Base-by-base conservation (phyloP, 2,888 invertebrate genomes). In the Ametastegia equiseti region DNA sequence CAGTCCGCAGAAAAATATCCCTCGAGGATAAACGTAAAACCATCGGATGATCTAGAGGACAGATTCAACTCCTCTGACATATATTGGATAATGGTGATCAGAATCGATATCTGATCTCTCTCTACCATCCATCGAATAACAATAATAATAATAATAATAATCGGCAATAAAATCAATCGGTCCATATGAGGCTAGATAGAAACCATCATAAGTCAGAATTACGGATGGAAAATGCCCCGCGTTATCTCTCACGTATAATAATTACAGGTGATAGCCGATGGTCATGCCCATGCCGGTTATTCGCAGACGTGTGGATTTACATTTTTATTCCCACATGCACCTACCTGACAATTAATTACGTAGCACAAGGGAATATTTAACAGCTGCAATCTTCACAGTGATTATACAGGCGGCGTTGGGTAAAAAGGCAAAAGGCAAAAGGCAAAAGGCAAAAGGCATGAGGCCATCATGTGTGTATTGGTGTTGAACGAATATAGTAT, bases 361-460 rank as follows among this genome's bases (percentile, higher is more conserved):
- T 45, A 71, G 69, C 27, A 45, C 45, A 45, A n/a, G 69, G 19
- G 47, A 54, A 50, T 54, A 73, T 73, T 73, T 73, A 54, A 73
- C 50, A 45, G 73, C 73, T 73, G 73, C 73, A 73, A 73, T 73
- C 73, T 73, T 47, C 30, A 33, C 73, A 54, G 33, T 73, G 73
- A 73, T 73, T 73, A 73, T 73, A 73, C 23, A 73, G 73, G 73
- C 73, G 73, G 73, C 73, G 50, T n/a, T n/a, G n/a, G n/a, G n/a
- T n/a, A n/a, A n/a, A n/a, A 67, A 39, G 67, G 36, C 67, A n/a
- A 67, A 67, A 67, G 67, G 67, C 39, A 67, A 7, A n/a, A n/a
- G n/a, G n/a, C n/a, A n/a, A n/a, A 39, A 23, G 54, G 33, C 63
- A 30, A 30, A 39, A 33, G 67, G 39, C 67, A 67, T 36, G 19